Base-by-base conservation (phyloP, 1,140 invertebrate species). In the Homalodisca vitripennis region DNA sequence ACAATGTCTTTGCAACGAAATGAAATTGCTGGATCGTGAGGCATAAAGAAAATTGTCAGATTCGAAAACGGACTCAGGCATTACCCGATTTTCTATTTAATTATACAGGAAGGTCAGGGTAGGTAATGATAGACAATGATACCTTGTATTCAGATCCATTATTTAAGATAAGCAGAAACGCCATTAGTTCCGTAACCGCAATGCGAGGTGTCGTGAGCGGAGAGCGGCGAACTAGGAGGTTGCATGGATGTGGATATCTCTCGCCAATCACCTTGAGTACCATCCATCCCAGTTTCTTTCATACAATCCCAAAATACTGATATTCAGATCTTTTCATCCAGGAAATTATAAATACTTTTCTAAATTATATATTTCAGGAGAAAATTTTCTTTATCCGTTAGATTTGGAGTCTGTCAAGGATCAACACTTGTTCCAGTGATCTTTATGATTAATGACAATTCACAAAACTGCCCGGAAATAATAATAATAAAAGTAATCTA, bases 61-160 rank as follows among this genome's bases (percentile, higher is more conserved):
- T 66, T 66, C 63, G 63, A 66, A 66, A 60, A 66, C 47, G 32
- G 47, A 66, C 32, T 46, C 63, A 66, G 41, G 63, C 63, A 66
- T 66, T 66, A 66, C 63, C 47, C 63, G 63, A 66, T 66, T 66
- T 66, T 66, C 63, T 66, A 66, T 66, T 66, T 66, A 66, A 66
- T 66, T 66, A 66, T 66, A 66, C 47, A 66, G 63, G 41, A 41
- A 66, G 63, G 63, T 66, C 63, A 31, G 10, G 10, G 32, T 12
- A 22, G n/a, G 32, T 66, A 66, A 66, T 66, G 63, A 66, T 34
- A 31, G 32, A 66, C 34, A 66, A 66, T 66, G 63, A 66, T 66
- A 66, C 63, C 24, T 41, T 66, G 63, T 29, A 34, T 66, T 66
- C n/a, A 47, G 63, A 66, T 66, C 63, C 63, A 66, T 66, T 66